Conservation (phyloP, 2,888 invertebrate species). For the Masnerella sp. region DNA sequence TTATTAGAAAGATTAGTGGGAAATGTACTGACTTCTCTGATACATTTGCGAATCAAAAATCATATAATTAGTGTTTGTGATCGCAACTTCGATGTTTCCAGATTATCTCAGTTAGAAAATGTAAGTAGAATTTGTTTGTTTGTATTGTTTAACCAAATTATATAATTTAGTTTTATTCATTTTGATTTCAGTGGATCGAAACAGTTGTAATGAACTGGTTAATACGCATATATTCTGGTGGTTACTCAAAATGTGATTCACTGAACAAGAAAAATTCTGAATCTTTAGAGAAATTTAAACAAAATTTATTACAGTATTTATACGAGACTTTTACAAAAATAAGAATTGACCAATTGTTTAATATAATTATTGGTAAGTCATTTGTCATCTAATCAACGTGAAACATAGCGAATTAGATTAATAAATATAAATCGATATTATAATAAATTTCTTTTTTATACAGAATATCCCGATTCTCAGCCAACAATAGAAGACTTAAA, state of each 20-base stretch:
- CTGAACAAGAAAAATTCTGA: constrained; percentile 80
- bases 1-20: constrained; percentile 91
- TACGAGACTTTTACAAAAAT: constrained; percentile 93
- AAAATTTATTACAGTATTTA: constrained; percentile 88
- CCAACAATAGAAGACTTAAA: constrained; percentile 94
- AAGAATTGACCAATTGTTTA: constrained; percentile 94
- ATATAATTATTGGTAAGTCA: constrained; percentile 90
- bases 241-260: constrained; percentile 81
- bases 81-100: constrained; percentile 91
- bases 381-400: too few species aligned
- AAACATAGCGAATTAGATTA: too few species aligned
- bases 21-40: constrained; percentile 89
- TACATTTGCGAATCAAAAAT: constrained; percentile 89
- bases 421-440: too few species aligned
- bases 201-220: constrained; percentile 92
- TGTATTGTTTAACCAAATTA: constrained; percentile 19
- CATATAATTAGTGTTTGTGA: constrained; percentile 92
- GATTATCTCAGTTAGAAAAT: constrained; percentile 86
- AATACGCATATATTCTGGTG: constrained; percentile 87
- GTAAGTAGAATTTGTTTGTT: too few species aligned
- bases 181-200: constrained; percentile 86
- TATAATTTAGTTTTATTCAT: background rate
- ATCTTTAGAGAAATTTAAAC: constrained; percentile 84
- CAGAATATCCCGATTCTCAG: constrained; percentile 96
- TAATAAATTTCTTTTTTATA: too few species aligned